Evolutionary conservation across 1,140 invertebrate species (phyloP), one percentile per base, ranked within the genome.

Genomic region (Phymorhynchus buccinoides): DNA sequence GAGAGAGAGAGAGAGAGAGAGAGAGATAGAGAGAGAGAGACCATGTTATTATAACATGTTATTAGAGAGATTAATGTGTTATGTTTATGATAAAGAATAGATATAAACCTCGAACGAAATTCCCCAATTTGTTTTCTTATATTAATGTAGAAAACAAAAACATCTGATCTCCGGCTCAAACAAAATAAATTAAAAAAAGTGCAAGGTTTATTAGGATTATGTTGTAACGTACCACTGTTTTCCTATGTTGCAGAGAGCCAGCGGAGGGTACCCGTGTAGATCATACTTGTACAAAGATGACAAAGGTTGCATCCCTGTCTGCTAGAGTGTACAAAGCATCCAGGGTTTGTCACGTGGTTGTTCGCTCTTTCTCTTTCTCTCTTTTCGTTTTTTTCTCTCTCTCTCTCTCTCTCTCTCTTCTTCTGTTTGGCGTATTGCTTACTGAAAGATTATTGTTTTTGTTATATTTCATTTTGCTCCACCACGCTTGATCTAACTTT

Each of bases 201-300:
- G 68, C 68, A 73, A n/a, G 68, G 12, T 35, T 12, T 73, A 73
- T n/a, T n/a, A n/a, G n/a, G n/a, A n/a, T n/a, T n/a, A n/a, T n/a
- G n/a, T n/a, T n/a, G n/a, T 18, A 39, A 39, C 32, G 27, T n/a
- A 14, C 18, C 18, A 66, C 52, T 71, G 14, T 42, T 62, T 2
- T 71, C 16, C 66, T 83, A 18, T 83, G 62, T 83, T 83, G 3
- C 81, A 83, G 81, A 83, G 1, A 32, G 62, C 66, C 81, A 27
- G 81, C 62, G 41, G 62, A 42, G 35, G 22, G 9, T 39, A 71
- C 27, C 52, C 32, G 41, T 52, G 37, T 83, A 83, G 81, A 73
- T 83, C 81, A 83, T 83, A 71, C 41, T 83, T 71, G 62, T 71
- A 71, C 62, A 83, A 71, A 73, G 44, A 71, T 83, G 32, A 37